phyloP scores from a whole-genome alignment of 2,113 vertebrate species.

The Triplophysa rosa region DNA sequence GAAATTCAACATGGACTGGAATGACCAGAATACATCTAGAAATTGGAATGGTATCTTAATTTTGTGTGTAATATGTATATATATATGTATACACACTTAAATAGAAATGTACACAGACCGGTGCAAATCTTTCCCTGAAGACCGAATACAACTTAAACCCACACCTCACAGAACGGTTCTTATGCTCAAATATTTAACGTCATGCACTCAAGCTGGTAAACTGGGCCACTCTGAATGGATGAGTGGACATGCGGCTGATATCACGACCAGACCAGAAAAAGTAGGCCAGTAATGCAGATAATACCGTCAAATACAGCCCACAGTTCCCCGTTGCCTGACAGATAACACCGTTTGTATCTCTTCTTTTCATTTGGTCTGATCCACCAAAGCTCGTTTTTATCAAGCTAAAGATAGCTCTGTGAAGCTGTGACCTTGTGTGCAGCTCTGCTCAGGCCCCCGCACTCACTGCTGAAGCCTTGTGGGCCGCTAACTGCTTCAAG shows the following conservation, averaged over 20 bases:
- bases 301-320: neutral
- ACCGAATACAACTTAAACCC: too few species aligned
- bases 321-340: neutral
- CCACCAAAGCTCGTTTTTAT: constrained; percentile 13
- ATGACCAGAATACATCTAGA: too few species aligned
- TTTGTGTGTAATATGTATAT: too few species aligned
- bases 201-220: constrained; percentile 29
- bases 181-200: constrained; percentile 18
- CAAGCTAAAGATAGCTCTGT: constrained; percentile 26
- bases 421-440: constrained; percentile 27
- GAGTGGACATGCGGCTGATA: constrained; percentile 8
- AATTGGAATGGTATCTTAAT: too few species aligned
- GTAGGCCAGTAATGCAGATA: constrained; percentile 23
- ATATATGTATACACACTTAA: too few species aligned
- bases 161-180: too few species aligned
- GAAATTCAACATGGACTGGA: too few species aligned
- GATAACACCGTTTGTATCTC: constrained; percentile 15
- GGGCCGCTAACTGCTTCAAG: constrained; percentile 31
- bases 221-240: constrained; percentile 30
- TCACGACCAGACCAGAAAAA: constrained; percentile 1
- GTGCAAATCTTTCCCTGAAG: too few species aligned
- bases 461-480: constrained; percentile 14
- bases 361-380: constrained; percentile 26
- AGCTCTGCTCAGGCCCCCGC: constrained; percentile 7
- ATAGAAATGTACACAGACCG: too few species aligned